Conservation (phyloP, 2,888 invertebrate species). For the Blomia tropicalis region DNA sequence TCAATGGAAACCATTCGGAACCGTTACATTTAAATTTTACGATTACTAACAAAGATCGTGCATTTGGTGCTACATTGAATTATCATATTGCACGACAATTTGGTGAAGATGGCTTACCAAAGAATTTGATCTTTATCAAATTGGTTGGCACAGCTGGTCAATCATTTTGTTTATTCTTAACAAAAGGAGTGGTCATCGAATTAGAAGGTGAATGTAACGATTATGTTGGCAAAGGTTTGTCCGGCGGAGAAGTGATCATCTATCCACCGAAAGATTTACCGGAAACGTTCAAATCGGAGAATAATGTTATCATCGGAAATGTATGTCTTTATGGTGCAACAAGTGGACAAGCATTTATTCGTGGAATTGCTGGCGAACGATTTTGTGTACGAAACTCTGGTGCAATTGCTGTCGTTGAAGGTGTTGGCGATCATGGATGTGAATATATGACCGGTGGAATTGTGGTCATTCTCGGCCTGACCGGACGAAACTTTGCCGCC, state of each 20-base stretch:
- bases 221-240: slow-evolving; percentile 89
- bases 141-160: slow-evolving; percentile 90
- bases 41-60: slow-evolving; percentile 78
- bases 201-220: slow-evolving; percentile 95
- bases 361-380: slow-evolving; percentile 91
- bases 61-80: slow-evolving; percentile 81
- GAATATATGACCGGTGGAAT: slow-evolving; percentile 98
- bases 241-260: slow-evolving; percentile 82
- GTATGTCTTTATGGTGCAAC: slow-evolving; percentile 96
- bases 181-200: slow-evolving; percentile 69
- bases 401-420: slow-evolving; percentile 77
- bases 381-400: slow-evolving; percentile 98
- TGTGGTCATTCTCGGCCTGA: slow-evolving; percentile 75
- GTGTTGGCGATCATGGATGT: slow-evolving; percentile 94
- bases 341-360: slow-evolving; percentile 74
- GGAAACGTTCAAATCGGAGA: slow-evolving; percentile 60
- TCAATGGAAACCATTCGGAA: slow-evolving; percentile 4
- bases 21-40: slow-evolving; percentile 28
- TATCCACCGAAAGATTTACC: slow-evolving; percentile 70
- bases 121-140: slow-evolving; percentile 53
- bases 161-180: slow-evolving; percentile 94
- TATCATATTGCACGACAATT: slow-evolving; percentile 86
- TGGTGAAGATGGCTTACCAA: slow-evolving; percentile 68
- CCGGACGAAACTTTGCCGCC: slow-evolving; percentile 95
- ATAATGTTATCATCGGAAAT: slow-evolving; percentile 94